A percentile compares a stretch with the other conserved stretches of the same genome.
Conservation (phyloP, 92 coral and sea anemone genomes). For the Muricea muricata region DNA sequence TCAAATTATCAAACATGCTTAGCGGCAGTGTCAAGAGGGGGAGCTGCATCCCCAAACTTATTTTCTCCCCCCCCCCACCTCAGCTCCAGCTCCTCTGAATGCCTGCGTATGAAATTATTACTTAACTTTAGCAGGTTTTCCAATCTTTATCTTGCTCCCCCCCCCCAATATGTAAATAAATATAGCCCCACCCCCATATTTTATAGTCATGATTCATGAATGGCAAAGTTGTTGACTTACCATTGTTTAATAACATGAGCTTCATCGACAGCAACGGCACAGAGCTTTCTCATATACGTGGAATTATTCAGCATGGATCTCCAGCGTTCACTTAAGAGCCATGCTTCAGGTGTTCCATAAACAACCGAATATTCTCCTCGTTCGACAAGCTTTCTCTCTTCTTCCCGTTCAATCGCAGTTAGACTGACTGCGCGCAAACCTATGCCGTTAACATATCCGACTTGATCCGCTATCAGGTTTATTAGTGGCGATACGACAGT, state of each 20-base stretch:
- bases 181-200: too few species aligned
- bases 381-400: slow-evolving; percentile 31
- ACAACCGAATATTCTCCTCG: slow-evolving; percentile 53
- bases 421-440: slow-evolving; percentile 55
- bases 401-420: slow-evolving; percentile 50
- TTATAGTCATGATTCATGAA: too few species aligned
- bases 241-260: slow-evolving; percentile 70
- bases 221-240: too few species aligned
- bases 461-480: slow-evolving; percentile 69
- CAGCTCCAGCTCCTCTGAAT: too few species aligned
- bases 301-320: slow-evolving; percentile 47
- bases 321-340: slow-evolving; percentile 66
- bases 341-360: slow-evolving; percentile 67
- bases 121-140: too few species aligned
- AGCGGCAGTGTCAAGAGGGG: too few species aligned
- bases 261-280: slow-evolving; percentile 65
- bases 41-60: too few species aligned
- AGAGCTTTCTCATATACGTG: slow-evolving; percentile 38
- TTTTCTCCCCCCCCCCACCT: too few species aligned
- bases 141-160: too few species aligned
- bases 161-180: too few species aligned
- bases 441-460: slow-evolving; percentile 37
- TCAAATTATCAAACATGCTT: too few species aligned
- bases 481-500: slow-evolving; percentile 60
- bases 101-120: too few species aligned